Conservation (phyloP, 2,113 vertebrate genomes). For the Furnarius figulus region DNA sequence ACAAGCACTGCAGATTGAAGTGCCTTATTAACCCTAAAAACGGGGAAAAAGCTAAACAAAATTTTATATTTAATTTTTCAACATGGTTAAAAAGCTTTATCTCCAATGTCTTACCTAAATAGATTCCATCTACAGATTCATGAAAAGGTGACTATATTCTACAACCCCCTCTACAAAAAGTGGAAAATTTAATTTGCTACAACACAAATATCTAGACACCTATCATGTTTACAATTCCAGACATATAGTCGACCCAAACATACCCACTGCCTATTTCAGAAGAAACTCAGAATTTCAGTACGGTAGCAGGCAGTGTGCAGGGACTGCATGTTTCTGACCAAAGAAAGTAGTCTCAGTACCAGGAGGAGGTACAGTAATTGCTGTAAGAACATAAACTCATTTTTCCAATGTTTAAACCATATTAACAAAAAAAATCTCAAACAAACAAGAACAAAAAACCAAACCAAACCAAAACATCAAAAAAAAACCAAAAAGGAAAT, state of each 20-base stretch:
- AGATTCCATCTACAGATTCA: neutral
- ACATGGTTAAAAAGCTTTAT: neutral
- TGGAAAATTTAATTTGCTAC: neutral
- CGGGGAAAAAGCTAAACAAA: neutral
- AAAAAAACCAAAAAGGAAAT: fast-evolving
- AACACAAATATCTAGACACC: neutral
- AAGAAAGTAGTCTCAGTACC: neutral
- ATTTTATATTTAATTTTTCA: neutral
- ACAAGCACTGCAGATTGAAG: neutral
- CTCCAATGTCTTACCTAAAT: neutral
- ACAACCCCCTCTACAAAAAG: neutral
- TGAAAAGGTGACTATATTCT: neutral
- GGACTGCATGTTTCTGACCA: neutral
- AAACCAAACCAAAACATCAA: neutral
- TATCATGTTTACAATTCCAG: neutral
- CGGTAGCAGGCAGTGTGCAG: neutral
- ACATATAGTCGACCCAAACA: neutral
- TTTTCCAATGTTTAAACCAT: neutral
- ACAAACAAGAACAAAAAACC: neutral
- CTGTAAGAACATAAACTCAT: neutral
- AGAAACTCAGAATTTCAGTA: neutral
- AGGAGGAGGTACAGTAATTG: neutral
- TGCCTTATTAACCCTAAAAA: neutral
- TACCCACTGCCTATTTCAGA: neutral
- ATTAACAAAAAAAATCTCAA: neutral